Base-by-base conservation (phyloP, 2,888 invertebrate species). In the Anodontia alba region DNA sequence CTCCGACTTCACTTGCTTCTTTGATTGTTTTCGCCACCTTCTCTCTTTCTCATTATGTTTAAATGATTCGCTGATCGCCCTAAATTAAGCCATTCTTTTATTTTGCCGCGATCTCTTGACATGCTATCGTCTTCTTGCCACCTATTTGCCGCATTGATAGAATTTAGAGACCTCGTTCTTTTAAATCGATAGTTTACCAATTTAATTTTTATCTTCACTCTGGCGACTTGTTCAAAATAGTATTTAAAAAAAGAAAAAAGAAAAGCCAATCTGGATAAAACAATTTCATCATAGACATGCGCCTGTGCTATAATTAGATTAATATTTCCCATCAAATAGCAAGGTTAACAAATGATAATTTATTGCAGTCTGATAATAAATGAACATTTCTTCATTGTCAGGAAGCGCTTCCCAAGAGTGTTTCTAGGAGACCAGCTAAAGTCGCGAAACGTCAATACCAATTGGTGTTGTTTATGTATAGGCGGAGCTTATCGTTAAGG, bases 401-500 rank as follows among this genome's bases (percentile, higher is more conserved):
- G 29, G 17, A 33, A 62, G 10, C 23, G 20, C 62, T 62, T 62
- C 62, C 62, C 62, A 33, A 20, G 62, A 33, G 83, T 77, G 86
- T 81, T 86, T 83, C 31, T 12, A 29, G 38, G 70, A 26, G 66
- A 73, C 73, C 54, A 72, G 74, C 68, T 69, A 67, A 69, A 75
- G 62, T 72, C 68, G 75, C 80, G 43, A 77, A 38, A 46, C 67
- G 51, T 79, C 81, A 70, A 46, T 66, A 78, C 49, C 72, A 79
- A 86, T 86, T 85, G 85, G 82, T 74, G 72, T 62, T 38, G 70
- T 36, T 69, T 69, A 77, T 49, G 46, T 66, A 69, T 72, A 38
- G 86, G 86, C 86, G 86, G 81, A 36, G 74, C 76, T 73, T 73
- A 62, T 62, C 73, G 72, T 49, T 74, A 70, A 26, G 76, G 72